phyloP scores from a whole-genome alignment of 2,113 vertebrate genomes.

The Mirza zaza region DNA sequence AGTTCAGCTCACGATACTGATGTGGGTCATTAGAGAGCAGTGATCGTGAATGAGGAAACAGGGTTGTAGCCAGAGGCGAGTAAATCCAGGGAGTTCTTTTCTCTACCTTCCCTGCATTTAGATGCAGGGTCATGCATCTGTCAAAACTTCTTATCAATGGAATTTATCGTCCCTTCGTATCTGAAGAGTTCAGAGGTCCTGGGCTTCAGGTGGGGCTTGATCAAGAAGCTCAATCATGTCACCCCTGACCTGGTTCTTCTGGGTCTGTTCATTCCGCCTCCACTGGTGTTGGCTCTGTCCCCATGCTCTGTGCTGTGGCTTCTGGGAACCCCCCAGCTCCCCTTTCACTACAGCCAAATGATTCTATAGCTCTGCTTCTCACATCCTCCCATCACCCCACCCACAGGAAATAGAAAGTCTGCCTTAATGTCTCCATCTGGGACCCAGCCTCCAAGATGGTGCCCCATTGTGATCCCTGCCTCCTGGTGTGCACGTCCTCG shows the following conservation, averaged over 20 bases:
- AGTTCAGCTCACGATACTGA: neutral
- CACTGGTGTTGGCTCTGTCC: no score
- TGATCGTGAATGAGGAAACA: neutral
- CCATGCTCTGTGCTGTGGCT: fast-evolving
- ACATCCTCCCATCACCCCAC: no score
- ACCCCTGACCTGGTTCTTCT: neutral
- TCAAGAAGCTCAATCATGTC: neutral
- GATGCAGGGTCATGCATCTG: fast-evolving
- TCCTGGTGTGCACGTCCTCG: neutral
- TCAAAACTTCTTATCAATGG: neutral
- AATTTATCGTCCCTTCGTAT: no score
- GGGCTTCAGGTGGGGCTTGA: neutral
- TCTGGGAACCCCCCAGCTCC: neutral
- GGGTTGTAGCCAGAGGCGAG: neutral
- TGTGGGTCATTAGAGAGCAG: neutral
- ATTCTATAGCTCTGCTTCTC: fast-evolving
- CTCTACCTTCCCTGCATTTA: neutral
- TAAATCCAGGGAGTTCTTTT: neutral
- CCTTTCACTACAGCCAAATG: neutral
- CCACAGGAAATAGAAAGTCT: neutral
- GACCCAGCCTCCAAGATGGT: no score
- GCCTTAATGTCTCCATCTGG: neutral
- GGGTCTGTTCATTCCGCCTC: fast-evolving
- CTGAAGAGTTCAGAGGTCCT: neutral
- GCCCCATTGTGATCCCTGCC: fast-evolving